Evolutionary conservation across 1,140 invertebrate species (phyloP).

Genomic region (Trachymyrmex cornetzi): DNA sequence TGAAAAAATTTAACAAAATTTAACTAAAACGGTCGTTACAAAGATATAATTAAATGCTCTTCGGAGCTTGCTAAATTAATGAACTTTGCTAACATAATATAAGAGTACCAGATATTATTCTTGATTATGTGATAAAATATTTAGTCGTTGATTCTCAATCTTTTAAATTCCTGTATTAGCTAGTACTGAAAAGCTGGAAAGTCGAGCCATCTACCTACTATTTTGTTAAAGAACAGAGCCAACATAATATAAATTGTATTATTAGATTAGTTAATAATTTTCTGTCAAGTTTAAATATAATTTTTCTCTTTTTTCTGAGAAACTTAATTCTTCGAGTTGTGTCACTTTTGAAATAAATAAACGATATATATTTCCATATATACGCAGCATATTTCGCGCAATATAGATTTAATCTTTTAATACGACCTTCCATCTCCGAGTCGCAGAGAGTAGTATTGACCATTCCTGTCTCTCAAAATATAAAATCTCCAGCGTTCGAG

Average conservation of each 20-base stretch:
- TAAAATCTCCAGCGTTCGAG: background rate
- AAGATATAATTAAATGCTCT: background rate
- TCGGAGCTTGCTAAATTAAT: background rate
- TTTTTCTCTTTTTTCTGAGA: too few relatives aligned
- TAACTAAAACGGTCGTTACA: background rate
- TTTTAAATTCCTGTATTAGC: background rate
- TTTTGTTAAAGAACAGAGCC: too few relatives aligned
- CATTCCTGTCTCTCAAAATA: background rate
- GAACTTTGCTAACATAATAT: background rate
- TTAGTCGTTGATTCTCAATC: background rate
- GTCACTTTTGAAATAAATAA: too few relatives aligned
- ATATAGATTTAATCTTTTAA: background rate
- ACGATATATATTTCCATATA: background rate
- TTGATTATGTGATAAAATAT: background rate
- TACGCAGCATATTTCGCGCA: background rate
- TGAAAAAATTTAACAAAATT: background rate
- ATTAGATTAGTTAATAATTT: too few relatives aligned
- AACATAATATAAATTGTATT: too few relatives aligned
- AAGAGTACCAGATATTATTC: background rate
- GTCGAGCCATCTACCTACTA: too few relatives aligned
- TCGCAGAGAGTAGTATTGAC: background rate
- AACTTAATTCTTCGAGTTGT: too few relatives aligned
- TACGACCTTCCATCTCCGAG: background rate
- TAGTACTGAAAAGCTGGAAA: background rate
- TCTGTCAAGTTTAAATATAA: too few relatives aligned